Base-by-base conservation (phyloP, 2,888 invertebrate genomes). In the Kryphioiulus occultus region DNA sequence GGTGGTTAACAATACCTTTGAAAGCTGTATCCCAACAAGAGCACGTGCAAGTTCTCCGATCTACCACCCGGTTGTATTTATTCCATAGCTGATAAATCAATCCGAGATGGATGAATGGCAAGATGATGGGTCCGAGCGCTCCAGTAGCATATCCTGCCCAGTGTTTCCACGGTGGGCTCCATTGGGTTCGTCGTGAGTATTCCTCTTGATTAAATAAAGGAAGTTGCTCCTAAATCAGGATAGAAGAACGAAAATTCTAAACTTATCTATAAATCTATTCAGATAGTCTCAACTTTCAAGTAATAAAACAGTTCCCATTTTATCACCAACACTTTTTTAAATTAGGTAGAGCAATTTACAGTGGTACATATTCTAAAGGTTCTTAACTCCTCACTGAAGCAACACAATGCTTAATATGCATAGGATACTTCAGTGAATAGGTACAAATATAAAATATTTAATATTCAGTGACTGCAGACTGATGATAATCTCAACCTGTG, bases 1-100 rank as follows among this genome's bases (percentile, higher is more conserved):
- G 35, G 2, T 35, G 7, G 2, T 35, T 4, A 35, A 35, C 35
- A 35, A 35, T 35, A 94, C 94, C 95, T 93, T 95, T 95, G 91
- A 95, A 95, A 10, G 95, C 94, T 0, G 95, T 95, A 91, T 95
- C 95, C 95, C 95, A 95, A 91, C 95, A 95, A 17, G 95, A 94
- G 91, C 95, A 95, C 22, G 94, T 94, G 91, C 95, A 95, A 89
- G 93, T 94, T 88, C 93, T 93, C 89, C 93, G 93, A 91, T 95
- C 95, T 85, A 95, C 94, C 89, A 93, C 93, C 32, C 94, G 93
- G 78, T 95, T 94, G 91, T 94, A 95, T 90, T 94, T 94, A 90
- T 94, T 93, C 95, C 95, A 95, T 90, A 95, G 94, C 91, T 94
- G 93, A 92, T 94, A 94, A 59, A 95, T 92, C 87, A 94, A 93